These are phyloP conservation scores for Naja naja DNA, from an alignment of 2,113 vertebrate species.

Conservation along the genomic window DNA sequence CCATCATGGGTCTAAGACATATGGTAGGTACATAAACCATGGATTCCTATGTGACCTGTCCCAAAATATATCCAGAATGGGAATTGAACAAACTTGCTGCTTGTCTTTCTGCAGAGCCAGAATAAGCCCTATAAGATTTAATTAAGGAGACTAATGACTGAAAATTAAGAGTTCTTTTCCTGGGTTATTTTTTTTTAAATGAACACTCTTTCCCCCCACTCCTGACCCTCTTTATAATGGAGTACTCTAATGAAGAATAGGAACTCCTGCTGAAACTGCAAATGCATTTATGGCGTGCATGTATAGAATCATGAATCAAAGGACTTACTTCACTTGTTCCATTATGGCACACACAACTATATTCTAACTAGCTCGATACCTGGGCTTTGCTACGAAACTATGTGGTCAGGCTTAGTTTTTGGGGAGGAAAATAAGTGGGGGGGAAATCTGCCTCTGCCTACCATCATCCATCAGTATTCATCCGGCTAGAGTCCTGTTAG, in stretches of 20 bases:
- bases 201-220: background rate
- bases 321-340: background rate
- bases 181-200: background rate
- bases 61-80: background rate
- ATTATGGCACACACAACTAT: background rate
- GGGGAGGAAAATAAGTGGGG: too few species aligned
- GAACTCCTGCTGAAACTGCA: background rate
- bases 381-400: too few species aligned
- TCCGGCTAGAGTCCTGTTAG: too few species aligned
- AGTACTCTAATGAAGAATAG: background rate
- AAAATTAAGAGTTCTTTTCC: background rate
- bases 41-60: background rate
- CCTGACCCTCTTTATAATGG: background rate
- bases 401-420: too few species aligned
- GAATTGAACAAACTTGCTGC: background rate
- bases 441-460: too few species aligned
- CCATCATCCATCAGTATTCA: too few species aligned
- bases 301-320: background rate
- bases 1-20: background rate
- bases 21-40: background rate
- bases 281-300: background rate
- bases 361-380: background rate
- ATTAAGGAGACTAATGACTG: background rate
- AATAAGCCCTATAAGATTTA: background rate
- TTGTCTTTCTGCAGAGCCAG: background rate